Conservation (phyloP, 2,888 invertebrate species). For the Ernsta delagoae region DNA sequence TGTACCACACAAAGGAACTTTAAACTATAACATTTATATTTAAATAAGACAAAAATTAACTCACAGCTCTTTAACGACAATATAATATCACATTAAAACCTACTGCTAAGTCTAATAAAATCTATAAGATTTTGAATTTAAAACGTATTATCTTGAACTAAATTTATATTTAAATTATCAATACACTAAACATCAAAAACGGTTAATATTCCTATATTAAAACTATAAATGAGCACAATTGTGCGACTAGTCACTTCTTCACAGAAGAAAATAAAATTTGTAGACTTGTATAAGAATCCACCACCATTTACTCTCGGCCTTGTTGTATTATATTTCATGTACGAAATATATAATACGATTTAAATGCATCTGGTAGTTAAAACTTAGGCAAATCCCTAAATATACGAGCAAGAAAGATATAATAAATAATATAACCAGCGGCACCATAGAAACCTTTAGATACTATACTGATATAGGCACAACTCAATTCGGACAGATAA, state of each 20-base stretch:
- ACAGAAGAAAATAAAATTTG: constrained; percentile 28
- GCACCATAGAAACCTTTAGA: too few relatives aligned
- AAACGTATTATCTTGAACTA: not conserved
- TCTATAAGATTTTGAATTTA: constrained; percentile 12
- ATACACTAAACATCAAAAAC: constrained; percentile 15
- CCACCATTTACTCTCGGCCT: not conserved
- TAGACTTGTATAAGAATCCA: not conserved
- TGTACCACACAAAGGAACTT: constrained; percentile 44
- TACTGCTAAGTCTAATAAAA: constrained; percentile 39
- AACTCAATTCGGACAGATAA: too few relatives aligned
- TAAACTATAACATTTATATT: constrained; percentile 42
- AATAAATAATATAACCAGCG: too few relatives aligned
- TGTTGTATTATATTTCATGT: too few relatives aligned
- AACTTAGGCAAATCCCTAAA: too few relatives aligned
- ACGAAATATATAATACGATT: too few relatives aligned
- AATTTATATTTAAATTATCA: constrained; percentile 11
- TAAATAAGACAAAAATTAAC: constrained; percentile 16
- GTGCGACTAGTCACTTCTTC: constrained; percentile 28
- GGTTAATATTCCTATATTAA: constrained; percentile 1
- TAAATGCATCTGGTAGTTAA: too few relatives aligned
- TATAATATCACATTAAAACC: constrained; percentile 44
- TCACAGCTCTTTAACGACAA: constrained; percentile 42
- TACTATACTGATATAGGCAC: too few relatives aligned
- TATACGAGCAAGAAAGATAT: too few relatives aligned
- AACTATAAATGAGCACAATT: constrained; percentile 23